Conservation (phyloP, 2,797 vertebrate genomes). For the Zenarchopterus dispar region DNA sequence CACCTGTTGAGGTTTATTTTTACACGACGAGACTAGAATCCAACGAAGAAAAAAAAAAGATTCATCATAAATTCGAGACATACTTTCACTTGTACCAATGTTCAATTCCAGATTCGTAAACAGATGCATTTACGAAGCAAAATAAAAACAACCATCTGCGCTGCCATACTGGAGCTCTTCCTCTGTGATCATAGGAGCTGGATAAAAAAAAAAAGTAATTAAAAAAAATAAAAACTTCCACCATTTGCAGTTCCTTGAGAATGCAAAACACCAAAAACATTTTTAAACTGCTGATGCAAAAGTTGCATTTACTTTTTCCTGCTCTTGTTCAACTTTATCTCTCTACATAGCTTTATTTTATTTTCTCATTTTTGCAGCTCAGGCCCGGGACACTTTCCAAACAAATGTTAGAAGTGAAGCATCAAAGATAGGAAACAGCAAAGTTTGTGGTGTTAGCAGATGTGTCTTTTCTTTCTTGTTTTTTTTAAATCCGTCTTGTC, state of each 20-base stretch:
- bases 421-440: background rate
- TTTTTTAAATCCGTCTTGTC: background rate
- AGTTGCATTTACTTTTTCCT: too few species aligned
- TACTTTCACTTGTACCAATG: constrained; percentile 5
- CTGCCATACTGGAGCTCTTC: constrained; percentile 47
- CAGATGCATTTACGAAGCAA: constrained; percentile 62
- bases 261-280: background rate
- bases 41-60: too few species aligned
- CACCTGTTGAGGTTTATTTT: too few species aligned
- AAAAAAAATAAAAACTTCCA: constrained; percentile 12
- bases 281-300: too few species aligned
- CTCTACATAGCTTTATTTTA: too few species aligned
- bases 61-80: background rate
- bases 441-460: background rate
- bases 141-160: constrained; percentile 67
- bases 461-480: background rate
- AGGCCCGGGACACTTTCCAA: too few species aligned
- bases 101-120: constrained; percentile 50
- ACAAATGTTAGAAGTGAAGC: too few species aligned
- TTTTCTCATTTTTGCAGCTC: too few species aligned
- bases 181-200: constrained; percentile 35
- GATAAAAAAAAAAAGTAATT: background rate
- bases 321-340: too few species aligned
- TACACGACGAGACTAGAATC: too few species aligned
- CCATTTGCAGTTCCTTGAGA: constrained; percentile 9